Base-by-base conservation (phyloP, 2,113 vertebrate species). In the Coptodon rendalli region DNA sequence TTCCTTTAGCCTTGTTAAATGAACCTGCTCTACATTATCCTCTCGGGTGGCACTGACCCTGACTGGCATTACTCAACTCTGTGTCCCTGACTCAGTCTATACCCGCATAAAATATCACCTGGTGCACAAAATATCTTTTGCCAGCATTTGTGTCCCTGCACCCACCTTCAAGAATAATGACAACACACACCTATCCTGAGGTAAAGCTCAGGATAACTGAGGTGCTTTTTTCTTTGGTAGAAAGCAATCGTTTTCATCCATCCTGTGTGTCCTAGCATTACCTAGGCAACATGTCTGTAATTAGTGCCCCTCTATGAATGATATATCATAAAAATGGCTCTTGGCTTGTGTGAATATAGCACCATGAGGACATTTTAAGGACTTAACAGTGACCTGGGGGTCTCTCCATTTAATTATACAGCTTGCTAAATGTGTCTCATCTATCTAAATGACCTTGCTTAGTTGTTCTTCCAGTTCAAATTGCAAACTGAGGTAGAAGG, bases 371-470 rank as follows among this genome's bases (percentile, higher is more conserved):
- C 48, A 16, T 91, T 90, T 87, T 54, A 86, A 85, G 89, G 88
- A 81, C 52, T 22, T 86, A 88, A 88, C 17, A 7, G 61, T 90
- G 86, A 92, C 89, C 89, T 73, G 71, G 85, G 91, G 93, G 92
- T 93, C 82, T 86, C 84, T 91, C 83, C 80, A 90, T 95, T 93
- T 92, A 93, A 93, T 94, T 93, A 93, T 85, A 87, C 81, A 87
- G 91, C 93, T 83, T 48, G 19, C 85, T 92, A 94, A 95, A 95
- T 94, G 90, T 93, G 86, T 82, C 89, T 87, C 93, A 92, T 95
- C 89, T 85, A 88, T 93, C 91, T 82, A 40, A 91, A 63, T 89
- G 94, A 94, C 94, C 95, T 95, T 93, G 88, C 57, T 83, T 24
- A 9, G 82, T 82, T 76, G 86, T 59, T 93, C 85, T 85, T 83